Percentiles rank a stretch among this genome's conserved stretches.
These are phyloP conservation scores for Lophius piscatorius DNA, from an alignment of 2,113 vertebrate genomes.

Conservation along the genomic window DNA sequence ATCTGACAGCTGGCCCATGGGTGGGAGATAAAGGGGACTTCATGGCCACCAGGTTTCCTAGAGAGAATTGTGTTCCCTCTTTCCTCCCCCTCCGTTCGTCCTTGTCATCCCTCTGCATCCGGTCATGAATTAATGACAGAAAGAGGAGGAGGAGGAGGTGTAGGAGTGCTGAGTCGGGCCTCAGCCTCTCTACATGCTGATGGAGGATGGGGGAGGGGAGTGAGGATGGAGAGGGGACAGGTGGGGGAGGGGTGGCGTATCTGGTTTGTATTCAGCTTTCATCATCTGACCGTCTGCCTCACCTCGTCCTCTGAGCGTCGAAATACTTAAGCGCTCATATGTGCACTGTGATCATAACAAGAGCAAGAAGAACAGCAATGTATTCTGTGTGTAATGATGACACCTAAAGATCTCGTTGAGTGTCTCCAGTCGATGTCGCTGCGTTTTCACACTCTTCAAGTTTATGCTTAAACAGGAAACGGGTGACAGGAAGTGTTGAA, in stretches of 20 bases:
- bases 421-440: too few species aligned
- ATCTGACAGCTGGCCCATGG: not conserved
- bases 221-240: not conserved
- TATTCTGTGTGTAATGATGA: too few species aligned
- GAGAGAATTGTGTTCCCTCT: not conserved
- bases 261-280: slow-evolving; percentile 53
- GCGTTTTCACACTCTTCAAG: too few species aligned
- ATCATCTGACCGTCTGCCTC: slow-evolving; percentile 25
- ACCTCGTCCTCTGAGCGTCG: not conserved
- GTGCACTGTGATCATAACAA: not conserved
- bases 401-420: too few species aligned
- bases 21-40: not conserved
- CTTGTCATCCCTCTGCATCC: slow-evolving; percentile 1
- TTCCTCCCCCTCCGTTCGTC: not conserved
- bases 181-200: slow-evolving; percentile 32
- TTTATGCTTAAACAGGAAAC: too few species aligned
- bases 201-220: slow-evolving; percentile 1
- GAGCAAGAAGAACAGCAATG: not conserved
- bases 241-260: slow-evolving; percentile 34
- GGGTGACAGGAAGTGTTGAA: too few species aligned
- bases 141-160: not conserved
- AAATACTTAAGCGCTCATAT: not conserved
- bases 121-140: slow-evolving; percentile 37
- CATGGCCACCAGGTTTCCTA: slow-evolving; percentile 2
- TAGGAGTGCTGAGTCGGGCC: slow-evolving; percentile 11